Base-by-base conservation (phyloP, 2,797 vertebrate species). In the Gymnoscopelus microlampas region DNA sequence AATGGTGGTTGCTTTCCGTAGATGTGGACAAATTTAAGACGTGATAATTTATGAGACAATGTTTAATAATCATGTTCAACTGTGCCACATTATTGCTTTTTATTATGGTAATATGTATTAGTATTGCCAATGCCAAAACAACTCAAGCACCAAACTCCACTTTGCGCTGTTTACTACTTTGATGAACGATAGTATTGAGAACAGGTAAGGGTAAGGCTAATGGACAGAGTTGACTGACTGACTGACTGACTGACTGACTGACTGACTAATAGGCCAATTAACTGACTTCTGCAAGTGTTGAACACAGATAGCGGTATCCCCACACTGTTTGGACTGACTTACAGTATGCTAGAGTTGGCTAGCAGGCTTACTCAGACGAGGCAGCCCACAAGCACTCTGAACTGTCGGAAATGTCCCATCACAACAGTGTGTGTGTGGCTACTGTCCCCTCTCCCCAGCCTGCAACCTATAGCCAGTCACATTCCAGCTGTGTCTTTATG, bases 61-160 rank as follows among this genome's bases (percentile, higher is more conserved):
- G 75, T 84, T 71, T 53, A 82, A 89, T 80, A 76, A 87, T 90
- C 82, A 75, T 85, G 85, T 87, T 89, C 78, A 85, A 85, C 70
- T 81, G 83, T 89, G 87, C 86, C 83, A 91, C 87, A 84, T 81
- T 70, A 73, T 77, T 3, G 54, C 80, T 80, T 89, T 84, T 87
- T 80, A 76, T 76, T 59, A 84, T 47, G 80, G 81, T 65, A 74
- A 76, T 70, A 86, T 84, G 63, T 87, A 61, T 88, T 84, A 91
- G 90, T 87, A 89, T 89, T 83, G 54, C 3, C 78, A 79, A 89
- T 78, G 85, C 87, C 87, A 90, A 90, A 89, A 85, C 65, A 66
- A 82, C 7, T 68, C 44, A 11, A 74, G 65, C 74, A 59, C 60
- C 71, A 24, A 71, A 74, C 67, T 79, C 75, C 68, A 74, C 70